Conservation (phyloP, 2,888 invertebrate genomes). For the Lacanobia oleracea region DNA sequence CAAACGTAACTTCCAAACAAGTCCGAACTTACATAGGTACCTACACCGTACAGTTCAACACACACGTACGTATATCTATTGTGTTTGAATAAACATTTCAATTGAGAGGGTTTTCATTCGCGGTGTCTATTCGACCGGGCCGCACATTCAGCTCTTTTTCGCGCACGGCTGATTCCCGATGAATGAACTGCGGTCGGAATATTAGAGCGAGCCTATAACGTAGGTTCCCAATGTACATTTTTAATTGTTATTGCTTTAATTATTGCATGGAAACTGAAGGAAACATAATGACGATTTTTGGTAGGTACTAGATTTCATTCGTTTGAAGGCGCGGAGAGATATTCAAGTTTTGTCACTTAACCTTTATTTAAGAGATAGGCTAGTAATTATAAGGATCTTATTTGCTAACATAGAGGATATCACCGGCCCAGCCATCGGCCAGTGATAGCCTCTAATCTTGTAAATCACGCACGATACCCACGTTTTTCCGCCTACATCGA, state of each 20-base stretch:
- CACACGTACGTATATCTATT: slow-evolving; percentile 72
- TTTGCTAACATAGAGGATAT: background rate
- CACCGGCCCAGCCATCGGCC: no score
- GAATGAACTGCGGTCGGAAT: slow-evolving; percentile 83
- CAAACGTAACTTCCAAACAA: background rate
- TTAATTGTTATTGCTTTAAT: slow-evolving; percentile 60
- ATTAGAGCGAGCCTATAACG: slow-evolving; percentile 65
- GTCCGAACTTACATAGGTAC: slow-evolving; percentile 47
- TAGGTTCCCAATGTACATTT: slow-evolving; percentile 51
- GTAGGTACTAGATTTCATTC: background rate
- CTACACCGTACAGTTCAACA: slow-evolving; percentile 72
- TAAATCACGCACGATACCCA: slow-evolving; percentile 19
- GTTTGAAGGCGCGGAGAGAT: background rate
- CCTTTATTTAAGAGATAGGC: no score
- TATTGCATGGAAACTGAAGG: slow-evolving; percentile 13
- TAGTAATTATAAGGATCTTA: background rate
- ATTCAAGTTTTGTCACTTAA: background rate
- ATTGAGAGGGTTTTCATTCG: slow-evolving; percentile 85
- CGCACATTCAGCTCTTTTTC: slow-evolving; percentile 86
- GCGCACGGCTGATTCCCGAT: slow-evolving; percentile 80
- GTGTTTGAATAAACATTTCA: slow-evolving; percentile 87
- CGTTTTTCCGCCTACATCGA: slow-evolving; percentile 8
- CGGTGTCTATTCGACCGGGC: slow-evolving; percentile 80
- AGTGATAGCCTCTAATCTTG: slow-evolving; percentile 3
- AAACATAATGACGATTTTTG: background rate